Evolutionary conservation across 2,888 invertebrate species (phyloP).

Genomic region (Calliphora vomitoria): DNA sequence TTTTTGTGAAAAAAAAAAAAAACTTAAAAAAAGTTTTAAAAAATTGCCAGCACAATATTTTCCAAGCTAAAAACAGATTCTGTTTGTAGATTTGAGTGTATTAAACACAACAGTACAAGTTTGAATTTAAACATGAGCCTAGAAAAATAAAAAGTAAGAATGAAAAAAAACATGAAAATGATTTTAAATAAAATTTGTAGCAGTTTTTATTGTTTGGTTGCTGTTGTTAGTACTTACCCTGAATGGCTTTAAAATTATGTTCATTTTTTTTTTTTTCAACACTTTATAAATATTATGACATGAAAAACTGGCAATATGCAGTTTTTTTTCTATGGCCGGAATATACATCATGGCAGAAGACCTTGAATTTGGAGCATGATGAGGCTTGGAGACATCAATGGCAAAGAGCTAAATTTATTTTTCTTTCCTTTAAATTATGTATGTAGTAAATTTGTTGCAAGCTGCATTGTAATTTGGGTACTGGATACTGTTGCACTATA

Average conservation of each 20-base stretch:
- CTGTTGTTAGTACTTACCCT: background rate
- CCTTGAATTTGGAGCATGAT: constrained; percentile 20
- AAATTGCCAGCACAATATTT: constrained; percentile 9
- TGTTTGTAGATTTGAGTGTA: background rate
- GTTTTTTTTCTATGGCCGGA: background rate
- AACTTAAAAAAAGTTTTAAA: constrained; percentile 7
- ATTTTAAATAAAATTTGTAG: constrained; percentile 46
- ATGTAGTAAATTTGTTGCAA: background rate
- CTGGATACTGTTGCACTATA: background rate
- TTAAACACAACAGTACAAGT: constrained; percentile 19
- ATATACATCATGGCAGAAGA: background rate
- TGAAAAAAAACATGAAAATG: constrained; percentile 52
- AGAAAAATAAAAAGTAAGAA: background rate
- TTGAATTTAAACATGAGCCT: constrained; percentile 29
- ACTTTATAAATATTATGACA: background rate
- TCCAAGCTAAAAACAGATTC: background rate
- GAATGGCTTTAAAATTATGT: constrained; percentile 1
- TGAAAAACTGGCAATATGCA: constrained; percentile 7
- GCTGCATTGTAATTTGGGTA: background rate
- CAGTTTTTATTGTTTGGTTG: constrained; percentile 8
- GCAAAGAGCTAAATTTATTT: constrained; percentile 6
- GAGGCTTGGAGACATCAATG: constrained; percentile 6
- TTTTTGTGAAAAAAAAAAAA: background rate
- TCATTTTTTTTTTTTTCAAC: background rate
- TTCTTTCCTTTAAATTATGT: background rate